These are phyloP conservation scores for Lasioglossum lativentre DNA, from an alignment of 2,888 invertebrate genomes.

Conservation along the genomic window DNA sequence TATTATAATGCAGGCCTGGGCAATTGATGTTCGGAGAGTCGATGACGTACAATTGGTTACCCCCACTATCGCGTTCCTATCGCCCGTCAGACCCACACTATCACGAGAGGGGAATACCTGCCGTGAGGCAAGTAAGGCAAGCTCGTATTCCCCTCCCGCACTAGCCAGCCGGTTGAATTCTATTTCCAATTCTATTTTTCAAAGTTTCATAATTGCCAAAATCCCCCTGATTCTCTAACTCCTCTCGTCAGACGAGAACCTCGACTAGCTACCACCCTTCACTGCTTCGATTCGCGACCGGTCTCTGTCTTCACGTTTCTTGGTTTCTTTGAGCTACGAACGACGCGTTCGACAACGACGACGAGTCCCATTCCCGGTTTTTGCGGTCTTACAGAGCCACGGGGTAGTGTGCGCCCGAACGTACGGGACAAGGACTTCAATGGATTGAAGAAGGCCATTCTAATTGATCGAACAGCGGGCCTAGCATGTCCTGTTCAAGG, in stretches of 20 bases:
- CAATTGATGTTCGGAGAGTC: too few species aligned
- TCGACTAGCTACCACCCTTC: not conserved
- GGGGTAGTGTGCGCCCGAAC: conserved; percentile 84
- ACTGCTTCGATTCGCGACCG: not conserved
- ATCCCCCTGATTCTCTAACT: not conserved
- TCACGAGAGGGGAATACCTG: too few species aligned
- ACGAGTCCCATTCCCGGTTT: conserved; percentile 35
- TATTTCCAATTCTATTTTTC: too few species aligned
- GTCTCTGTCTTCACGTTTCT: conserved; percentile 57
- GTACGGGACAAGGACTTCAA: conserved; percentile 83
- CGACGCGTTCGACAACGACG: conserved; percentile 48
- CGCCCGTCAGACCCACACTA: too few species aligned
- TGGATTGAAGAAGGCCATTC: conserved; percentile 76
- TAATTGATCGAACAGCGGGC: conserved; percentile 77
- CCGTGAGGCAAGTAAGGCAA: too few species aligned
- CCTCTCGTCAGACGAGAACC: not conserved
- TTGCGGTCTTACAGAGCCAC: conserved; percentile 82
- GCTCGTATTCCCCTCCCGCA: too few species aligned
- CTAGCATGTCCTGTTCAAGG: conserved; percentile 87
- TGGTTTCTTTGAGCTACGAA: conserved; percentile 83
- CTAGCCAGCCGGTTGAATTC: too few species aligned
- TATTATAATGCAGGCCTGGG: too few species aligned
- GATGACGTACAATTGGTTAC: too few species aligned
- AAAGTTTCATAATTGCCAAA: not conserved
- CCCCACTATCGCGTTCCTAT: too few species aligned